Base-by-base conservation (phyloP, 2,888 invertebrate species). In the Rugalucina vietnamica region DNA sequence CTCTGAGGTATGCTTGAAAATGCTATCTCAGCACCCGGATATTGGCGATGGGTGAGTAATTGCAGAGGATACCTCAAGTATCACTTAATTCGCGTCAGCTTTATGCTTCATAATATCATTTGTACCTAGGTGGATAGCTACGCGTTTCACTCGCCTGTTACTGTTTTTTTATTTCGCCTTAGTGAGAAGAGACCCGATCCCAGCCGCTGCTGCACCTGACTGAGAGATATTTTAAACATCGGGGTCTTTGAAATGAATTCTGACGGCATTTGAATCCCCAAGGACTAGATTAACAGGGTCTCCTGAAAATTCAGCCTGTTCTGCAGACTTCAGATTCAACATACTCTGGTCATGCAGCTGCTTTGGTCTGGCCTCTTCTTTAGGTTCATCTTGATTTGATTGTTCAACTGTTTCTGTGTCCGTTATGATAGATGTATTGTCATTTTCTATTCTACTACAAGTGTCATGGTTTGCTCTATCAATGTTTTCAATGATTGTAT, bases 81-180 rank as follows among this genome's bases (percentile, higher is more conserved):
- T 43, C 8, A 43, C 43, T 43, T 43, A 18, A 21, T 14, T 75
- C 2, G 10, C 34, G 29, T 75, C 49, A 29, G 10, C 4, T 8
- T 57, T 49, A 57, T 18, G 5, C 3, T 54, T 75, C 12, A 10
- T 1, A 14, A 75, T 27, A 32, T 75, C 75, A 54, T 54, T 32
- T 21, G 57, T 75, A 1, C 54, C 75, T 12, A 75, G 27, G n/a
- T 75, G 75, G 4, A 75, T 75, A 18, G 50, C n/a, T 21, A 54
- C 54, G 4, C 39, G n/a, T n/a, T 18, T 29, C 5, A 75, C 75
- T 27, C 1, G 21, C 24, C 32, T 50, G 10, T 50, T 50, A n/a
- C 18, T 32, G n/a, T 8, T 43, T 43, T 4, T 34, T 18, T n/a
- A 18, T 21, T 75, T 49, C 14, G 50, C 75, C n/a, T 75, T 75